Evolutionary conservation across 2,888 invertebrate genomes (phyloP), one percentile per base, ranked within the genome.

Genomic region (Galerucella calmariensis): DNA sequence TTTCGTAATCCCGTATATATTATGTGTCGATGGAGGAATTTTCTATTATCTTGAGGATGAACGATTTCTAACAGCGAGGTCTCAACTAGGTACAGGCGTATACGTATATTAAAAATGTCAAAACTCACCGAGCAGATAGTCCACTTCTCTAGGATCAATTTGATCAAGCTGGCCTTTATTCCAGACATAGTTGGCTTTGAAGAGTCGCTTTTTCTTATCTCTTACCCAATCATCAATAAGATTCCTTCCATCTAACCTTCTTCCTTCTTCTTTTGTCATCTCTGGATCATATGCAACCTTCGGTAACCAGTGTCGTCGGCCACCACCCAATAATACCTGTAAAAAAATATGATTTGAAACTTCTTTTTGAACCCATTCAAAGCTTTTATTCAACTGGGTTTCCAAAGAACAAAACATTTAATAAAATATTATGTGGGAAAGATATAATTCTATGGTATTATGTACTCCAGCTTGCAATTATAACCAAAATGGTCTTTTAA

Each of bases 141-240:
- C 94, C 62, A 93, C 92, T 75, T 92, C 89, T 81, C 90, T 89
- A 11, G 93, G 90, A 86, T 94, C 92, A 76, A 94, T 87, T 81
- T 90, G 91, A 70, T 92, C 92, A 68, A 95, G 90, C 82, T 94
- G 92, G 80, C 92, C 92, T 84, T 90, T 92, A 78, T 92, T 92
- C 89, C 93, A 92, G 24, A 95, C 93, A 85, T 94, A 95, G 83
- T 92, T 91, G 1, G 92, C 92, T 79, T 91, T 88, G n/a, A 92
- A 86, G 65, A 90, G 90, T 74, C 92, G 88, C 78, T 92, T 89
- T 81, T 92, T 93, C 88, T 93, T 93, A 84, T 94, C 94, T 79
- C 93, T 88, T 0, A 92, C 90, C 95, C 95, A 95, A 85, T 94
- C 94, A 86, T 94, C 93, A 73, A 94, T 93, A 69, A 95, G 90